Evolutionary conservation across 2,113 vertebrate species (phyloP).

Genomic region (Nycticryphes semicollaris): DNA sequence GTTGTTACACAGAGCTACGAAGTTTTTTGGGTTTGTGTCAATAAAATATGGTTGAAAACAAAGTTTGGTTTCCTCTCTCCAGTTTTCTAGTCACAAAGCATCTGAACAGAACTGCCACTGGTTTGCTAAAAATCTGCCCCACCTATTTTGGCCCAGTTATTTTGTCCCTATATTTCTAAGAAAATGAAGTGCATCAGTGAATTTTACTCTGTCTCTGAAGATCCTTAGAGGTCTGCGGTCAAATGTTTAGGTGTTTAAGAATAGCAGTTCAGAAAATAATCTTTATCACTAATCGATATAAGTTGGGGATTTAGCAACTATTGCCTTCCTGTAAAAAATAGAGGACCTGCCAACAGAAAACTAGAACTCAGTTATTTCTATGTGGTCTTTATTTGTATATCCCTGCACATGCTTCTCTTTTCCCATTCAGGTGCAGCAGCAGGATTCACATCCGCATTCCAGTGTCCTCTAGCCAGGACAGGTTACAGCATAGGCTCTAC

Average conservation of each 20-base stretch:
- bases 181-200: accelerated
- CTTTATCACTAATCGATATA: background rate
- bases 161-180: background rate
- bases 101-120: background rate
- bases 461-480: too few relatives aligned
- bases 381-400: background rate
- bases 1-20: background rate
- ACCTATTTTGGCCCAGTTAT: background rate
- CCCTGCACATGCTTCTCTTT: background rate
- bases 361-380: background rate
- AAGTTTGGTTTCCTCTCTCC: background rate
- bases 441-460: background rate
- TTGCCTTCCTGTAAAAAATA: background rate
- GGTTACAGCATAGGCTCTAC: background rate
- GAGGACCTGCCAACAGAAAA: background rate
- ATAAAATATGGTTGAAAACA: background rate
- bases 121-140: background rate
- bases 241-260: background rate
- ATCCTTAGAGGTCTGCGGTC: background rate
- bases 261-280: background rate
- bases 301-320: background rate
- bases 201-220: background rate
- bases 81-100: background rate
- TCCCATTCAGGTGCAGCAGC: background rate
- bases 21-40: background rate